Conservation (phyloP, 2,113 vertebrate species). For the Petroica traversi region DNA sequence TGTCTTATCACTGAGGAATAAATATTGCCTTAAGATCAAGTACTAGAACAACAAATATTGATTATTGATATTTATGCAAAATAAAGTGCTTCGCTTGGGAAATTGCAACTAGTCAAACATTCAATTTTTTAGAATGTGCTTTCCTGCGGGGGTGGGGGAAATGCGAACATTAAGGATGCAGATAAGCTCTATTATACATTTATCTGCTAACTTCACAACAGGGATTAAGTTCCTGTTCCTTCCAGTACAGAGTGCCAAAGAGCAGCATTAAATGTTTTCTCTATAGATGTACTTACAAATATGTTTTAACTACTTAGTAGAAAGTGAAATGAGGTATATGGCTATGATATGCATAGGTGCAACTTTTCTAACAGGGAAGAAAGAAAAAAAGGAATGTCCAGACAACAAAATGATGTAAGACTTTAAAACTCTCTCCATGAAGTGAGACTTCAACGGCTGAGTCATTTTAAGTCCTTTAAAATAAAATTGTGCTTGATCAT, state of each 20-base stretch:
- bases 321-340: neutral
- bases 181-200: neutral
- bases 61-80: neutral
- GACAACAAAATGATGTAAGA: neutral
- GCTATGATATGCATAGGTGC: neutral
- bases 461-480: neutral
- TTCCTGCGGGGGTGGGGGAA: rapidly evolving
- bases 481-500: neutral
- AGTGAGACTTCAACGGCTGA: neutral
- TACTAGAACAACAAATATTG: neutral
- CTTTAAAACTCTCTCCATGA: neutral
- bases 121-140: neutral
- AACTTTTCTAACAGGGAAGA: neutral
- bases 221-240: neutral
- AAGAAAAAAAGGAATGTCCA: neutral
- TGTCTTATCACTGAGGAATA: neutral
- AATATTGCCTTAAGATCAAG: neutral
- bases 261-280: neutral
- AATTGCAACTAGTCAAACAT: rapidly evolving
- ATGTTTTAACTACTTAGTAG: neutral
- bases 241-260: neutral
- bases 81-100: neutral
- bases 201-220: neutral
- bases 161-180: neutral
- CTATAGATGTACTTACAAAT: neutral